Percentiles rank a stretch among this genome's conserved stretches.
phyloP scores from a whole-genome alignment of 92 coral and sea anemone genomes.

The Epizoanthus ramosus region DNA sequence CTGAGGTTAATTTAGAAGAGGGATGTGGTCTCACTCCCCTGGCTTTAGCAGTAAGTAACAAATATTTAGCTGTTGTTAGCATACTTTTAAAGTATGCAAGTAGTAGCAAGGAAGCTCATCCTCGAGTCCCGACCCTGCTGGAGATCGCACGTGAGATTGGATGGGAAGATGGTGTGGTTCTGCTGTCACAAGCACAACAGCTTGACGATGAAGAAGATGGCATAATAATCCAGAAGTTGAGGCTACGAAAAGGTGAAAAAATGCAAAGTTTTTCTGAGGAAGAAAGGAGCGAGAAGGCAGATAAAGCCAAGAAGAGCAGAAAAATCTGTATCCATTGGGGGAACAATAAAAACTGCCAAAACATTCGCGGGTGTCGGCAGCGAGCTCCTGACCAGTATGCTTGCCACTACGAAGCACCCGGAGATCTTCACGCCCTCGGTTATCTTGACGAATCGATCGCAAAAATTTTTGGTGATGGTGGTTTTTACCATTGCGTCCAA shows the following conservation, averaged over 20 bases:
- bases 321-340: background rate
- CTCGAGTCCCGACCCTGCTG: background rate
- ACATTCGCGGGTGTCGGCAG: slow-evolving; percentile 27
- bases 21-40: slow-evolving; percentile 8
- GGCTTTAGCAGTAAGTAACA: slow-evolving; percentile 1
- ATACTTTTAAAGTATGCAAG: background rate
- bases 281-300: background rate
- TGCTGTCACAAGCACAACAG: background rate
- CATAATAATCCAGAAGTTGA: background rate
- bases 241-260: background rate
- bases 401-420: slow-evolving; percentile 27
- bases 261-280: background rate
- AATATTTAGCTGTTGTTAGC: background rate
- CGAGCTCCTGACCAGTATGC: slow-evolving; percentile 31
- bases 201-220: background rate
- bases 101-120: slow-evolving; percentile 19
- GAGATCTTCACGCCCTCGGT: slow-evolving; percentile 40
- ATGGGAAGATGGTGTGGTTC: background rate
- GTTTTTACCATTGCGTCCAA: slow-evolving; percentile 20
- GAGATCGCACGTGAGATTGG: slow-evolving; percentile 4
- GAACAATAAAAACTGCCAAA: slow-evolving; percentile 14
- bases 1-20: background rate
- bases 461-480: slow-evolving; percentile 26
- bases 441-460: slow-evolving; percentile 30
- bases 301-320: background rate